A percentile compares a stretch with the other conserved stretches of the same genome.
These are phyloP conservation scores for Mus minutoides DNA, from an alignment of 2,797 vertebrate genomes.

Conservation along the genomic window DNA sequence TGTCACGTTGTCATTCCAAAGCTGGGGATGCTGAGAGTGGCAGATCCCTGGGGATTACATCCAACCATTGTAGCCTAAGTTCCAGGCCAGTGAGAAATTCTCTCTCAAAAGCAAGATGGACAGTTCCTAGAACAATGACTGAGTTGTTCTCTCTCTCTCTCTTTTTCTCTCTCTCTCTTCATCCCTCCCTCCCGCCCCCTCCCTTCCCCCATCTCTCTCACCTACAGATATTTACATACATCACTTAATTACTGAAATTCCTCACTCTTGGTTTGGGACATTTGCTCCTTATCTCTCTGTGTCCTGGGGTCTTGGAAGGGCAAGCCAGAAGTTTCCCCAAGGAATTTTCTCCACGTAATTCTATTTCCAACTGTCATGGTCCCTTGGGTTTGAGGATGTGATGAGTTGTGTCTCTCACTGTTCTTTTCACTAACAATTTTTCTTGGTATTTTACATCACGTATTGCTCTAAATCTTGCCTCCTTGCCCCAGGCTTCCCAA, in stretches of 20 bases:
- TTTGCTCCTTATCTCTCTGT: not conserved
- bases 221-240: not conserved
- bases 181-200: not conserved
- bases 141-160: not conserved
- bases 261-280: not conserved
- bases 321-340: not conserved
- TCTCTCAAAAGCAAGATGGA: not conserved
- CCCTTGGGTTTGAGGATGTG: not conserved
- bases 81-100: not conserved
- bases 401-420: not conserved
- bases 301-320: not conserved
- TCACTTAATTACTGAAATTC: not conserved
- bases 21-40: not conserved
- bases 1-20: not conserved
- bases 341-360: not conserved
- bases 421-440: conserved; percentile 14
- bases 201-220: not conserved
- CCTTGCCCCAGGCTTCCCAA: conserved; percentile 35
- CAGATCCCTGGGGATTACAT: not conserved
- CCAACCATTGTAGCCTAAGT: not conserved
- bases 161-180: not conserved
- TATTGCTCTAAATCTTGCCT: conserved; percentile 44
- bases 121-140: not conserved
- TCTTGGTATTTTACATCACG: conserved; percentile 25
- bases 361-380: conserved; percentile 56